Base-by-base conservation (phyloP, 2,113 vertebrate genomes). In the Solea senegalensis region DNA sequence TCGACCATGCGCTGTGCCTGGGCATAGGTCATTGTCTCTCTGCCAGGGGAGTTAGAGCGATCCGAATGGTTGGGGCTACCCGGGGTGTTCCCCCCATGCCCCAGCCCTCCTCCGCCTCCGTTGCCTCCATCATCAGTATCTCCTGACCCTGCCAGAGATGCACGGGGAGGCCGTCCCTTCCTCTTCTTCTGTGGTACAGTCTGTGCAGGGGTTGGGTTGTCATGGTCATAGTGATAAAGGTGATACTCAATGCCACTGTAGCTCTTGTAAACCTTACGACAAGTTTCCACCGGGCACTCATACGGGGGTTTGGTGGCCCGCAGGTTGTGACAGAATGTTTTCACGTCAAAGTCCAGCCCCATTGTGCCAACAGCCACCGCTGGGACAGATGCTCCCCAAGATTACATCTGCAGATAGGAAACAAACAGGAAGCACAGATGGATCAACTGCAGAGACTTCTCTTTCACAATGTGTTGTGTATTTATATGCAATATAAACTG, bases 211-310 rank as follows among this genome's bases (percentile, higher is more conserved):
- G 95, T 96, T 0, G 97, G 97, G 91, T 97, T 98, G 85, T 98
- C 98, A 59, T 99, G 98, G 89, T 99, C 98, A 81, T 98, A 99
- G 90, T 98, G 97, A 90, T 99, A 98, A 3, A 99, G 95, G 81
- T 99, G 98, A 86, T 99, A 99, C 86, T 99, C 98, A 0, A 99
- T 99, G 57, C 98, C 97, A 16, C 98, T 99, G 94, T 97, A 99
- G 91, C 97, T 98, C 90, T 97, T 99, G 90, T 99, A 99, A 76
- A 99, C 97, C 90, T 97, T 98, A 39, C 98, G 95, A 90, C 98
- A 99, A 55, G 94, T 96, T 84, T 96, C 96, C 87, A 99, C 96
- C 0, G 98, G 98, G 49, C 98, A 99, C 90, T 98, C 97, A 9
- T 98, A 99, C 0, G 98, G 98, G n/a, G 98, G 98, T 81, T 99